Conservation (phyloP, 2,113 vertebrate genomes). For the Struthidea cinerea region DNA sequence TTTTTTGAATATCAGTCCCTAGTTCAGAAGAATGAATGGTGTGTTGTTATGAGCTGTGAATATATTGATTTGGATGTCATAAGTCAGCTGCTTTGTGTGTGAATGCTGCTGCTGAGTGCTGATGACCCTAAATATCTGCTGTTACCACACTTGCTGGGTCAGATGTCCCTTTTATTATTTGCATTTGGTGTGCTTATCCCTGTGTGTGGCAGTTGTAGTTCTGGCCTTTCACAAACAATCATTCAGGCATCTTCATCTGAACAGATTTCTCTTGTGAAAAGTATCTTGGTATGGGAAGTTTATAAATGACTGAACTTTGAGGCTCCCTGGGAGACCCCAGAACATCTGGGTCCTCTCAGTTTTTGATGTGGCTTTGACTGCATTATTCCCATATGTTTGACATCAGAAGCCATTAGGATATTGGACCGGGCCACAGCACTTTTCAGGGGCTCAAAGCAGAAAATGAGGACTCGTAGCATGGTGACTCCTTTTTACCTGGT, state of each 20-base stretch:
- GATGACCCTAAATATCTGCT: background rate
- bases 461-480: fast-evolving
- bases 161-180: background rate
- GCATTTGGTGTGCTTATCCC: background rate
- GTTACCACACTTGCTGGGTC: background rate
- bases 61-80: slow-evolving; percentile 10
- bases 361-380: background rate
- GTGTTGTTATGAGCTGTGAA: slow-evolving; percentile 19
- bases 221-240: background rate
- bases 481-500: background rate
- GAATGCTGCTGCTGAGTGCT: slow-evolving; percentile 5
- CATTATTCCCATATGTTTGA: background rate
- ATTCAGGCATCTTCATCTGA: background rate
- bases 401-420: background rate
- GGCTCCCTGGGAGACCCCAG: background rate
- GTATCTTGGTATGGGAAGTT: background rate
- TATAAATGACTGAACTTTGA: background rate
- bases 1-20: slow-evolving; percentile 51
- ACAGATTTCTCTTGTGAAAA: background rate
- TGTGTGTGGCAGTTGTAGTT: background rate
- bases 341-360: background rate
- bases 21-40: slow-evolving; percentile 17
- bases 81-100: background rate
- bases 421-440: background rate
- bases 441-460: background rate